These are phyloP conservation scores for Laticauda colubrina DNA, from an alignment of 2,113 vertebrate species.

Conservation along the genomic window DNA sequence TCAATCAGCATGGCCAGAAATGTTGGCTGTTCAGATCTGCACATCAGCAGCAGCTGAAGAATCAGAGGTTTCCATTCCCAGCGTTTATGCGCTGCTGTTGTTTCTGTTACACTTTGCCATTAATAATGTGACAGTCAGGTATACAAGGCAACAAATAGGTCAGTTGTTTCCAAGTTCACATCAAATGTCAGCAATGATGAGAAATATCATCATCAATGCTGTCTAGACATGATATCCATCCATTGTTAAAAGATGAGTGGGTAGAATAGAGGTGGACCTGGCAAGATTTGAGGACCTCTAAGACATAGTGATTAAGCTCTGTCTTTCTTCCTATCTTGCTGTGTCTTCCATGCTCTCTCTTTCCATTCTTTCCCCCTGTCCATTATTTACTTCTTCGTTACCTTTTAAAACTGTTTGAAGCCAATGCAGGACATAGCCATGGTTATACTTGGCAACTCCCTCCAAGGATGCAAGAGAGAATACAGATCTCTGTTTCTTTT, in stretches of 20 bases:
- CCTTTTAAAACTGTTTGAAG: not conserved
- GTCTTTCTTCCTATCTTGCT: not conserved
- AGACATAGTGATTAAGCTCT: not conserved
- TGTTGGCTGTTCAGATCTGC: not conserved
- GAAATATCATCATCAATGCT: not conserved
- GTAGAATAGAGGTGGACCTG: not conserved
- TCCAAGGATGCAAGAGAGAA: not conserved
- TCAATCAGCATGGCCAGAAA: not conserved
- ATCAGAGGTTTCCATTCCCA: not conserved
- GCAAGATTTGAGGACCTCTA: not conserved
- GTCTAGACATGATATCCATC: not conserved
- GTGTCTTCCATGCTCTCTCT: not conserved
- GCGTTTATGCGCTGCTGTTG: not conserved
- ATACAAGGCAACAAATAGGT: not conserved
- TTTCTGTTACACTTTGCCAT: not conserved
- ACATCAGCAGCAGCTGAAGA: not conserved
- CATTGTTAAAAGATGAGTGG: not conserved
- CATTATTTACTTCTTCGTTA: not conserved
- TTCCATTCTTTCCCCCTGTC: not conserved
- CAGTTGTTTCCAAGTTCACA: not conserved
- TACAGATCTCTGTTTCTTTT: not conserved
- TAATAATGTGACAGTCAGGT: not conserved
- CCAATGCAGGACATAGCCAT: not conserved
- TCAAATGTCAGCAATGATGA: not conserved
- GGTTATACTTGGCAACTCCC: not conserved